phyloP scores from a whole-genome alignment of 2,797 vertebrate species.

The Menidia menidia region DNA sequence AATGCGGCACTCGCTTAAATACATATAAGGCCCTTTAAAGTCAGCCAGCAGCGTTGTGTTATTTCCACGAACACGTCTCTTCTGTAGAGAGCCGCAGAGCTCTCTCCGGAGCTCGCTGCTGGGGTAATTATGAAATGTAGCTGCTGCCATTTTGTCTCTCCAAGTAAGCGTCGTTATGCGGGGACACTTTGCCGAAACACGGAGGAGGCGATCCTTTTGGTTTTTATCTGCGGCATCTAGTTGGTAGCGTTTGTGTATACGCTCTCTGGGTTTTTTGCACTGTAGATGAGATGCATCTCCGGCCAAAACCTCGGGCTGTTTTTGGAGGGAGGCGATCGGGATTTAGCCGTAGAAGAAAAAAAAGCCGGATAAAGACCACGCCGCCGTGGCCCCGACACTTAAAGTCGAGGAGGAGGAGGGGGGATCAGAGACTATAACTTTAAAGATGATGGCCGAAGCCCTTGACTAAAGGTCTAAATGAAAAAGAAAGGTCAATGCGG shows the following conservation, averaged over 20 bases:
- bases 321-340: conserved; percentile 69
- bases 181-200: conserved; percentile 57
- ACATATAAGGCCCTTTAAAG: conserved; percentile 56
- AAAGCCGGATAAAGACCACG: conserved; percentile 76
- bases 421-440: conserved; percentile 79
- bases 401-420: conserved; percentile 63
- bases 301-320: conserved; percentile 59
- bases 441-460: conserved; percentile 81
- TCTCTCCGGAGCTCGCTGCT: conserved; percentile 13
- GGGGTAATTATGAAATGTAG: conserved; percentile 26
- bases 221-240: conserved; percentile 69
- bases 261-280: conserved; percentile 68
- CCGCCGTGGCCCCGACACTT: conserved; percentile 70
- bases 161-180: conserved; percentile 56
- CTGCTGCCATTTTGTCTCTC: conserved; percentile 63
- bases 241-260: conserved; percentile 25
- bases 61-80: conserved; percentile 45
- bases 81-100: conserved; percentile 35
- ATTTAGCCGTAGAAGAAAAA: conserved; percentile 62
- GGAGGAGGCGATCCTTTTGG: conserved; percentile 61
- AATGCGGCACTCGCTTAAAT: conserved; percentile 72
- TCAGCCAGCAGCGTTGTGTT: conserved; percentile 19
- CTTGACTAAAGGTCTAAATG: conserved; percentile 84
- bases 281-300: conserved; percentile 73
- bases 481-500: conserved; percentile 81